phyloP scores from a whole-genome alignment of 2,888 invertebrate species.

The Agrypnus murinus region DNA sequence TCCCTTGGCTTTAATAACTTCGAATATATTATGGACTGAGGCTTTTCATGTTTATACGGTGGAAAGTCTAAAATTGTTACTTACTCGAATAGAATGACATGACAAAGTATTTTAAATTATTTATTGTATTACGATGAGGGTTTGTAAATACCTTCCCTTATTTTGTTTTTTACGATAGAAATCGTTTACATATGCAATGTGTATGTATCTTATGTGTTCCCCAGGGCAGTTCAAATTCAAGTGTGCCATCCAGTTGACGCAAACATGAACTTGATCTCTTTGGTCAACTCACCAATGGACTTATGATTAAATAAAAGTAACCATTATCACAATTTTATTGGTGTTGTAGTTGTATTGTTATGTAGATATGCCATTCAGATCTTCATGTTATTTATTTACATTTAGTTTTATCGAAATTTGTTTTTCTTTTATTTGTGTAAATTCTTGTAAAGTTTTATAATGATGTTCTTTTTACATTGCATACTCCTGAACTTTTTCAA shows the following conservation, averaged over 20 bases:
- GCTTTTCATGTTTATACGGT: constrained; percentile 1
- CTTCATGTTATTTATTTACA: constrained; percentile 69
- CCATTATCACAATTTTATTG: constrained; percentile 62
- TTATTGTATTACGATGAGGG: constrained; percentile 34
- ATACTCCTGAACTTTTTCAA: constrained; percentile 53
- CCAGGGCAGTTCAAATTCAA: constrained; percentile 62
- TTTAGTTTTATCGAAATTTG: constrained; percentile 52
- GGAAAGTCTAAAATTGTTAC: constrained; percentile 38
- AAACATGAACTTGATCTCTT: constrained; percentile 56
- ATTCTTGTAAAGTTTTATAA: constrained; percentile 67
- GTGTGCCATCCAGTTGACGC: constrained; percentile 65
- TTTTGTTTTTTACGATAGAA: constrained; percentile 45
- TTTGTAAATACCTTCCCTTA: constrained; percentile 37
- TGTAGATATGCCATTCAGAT: constrained; percentile 69
- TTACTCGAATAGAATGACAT: constrained; percentile 52
- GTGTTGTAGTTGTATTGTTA: constrained; percentile 72
- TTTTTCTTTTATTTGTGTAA: constrained; percentile 62
- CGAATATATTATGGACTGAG: constrained; percentile 42
- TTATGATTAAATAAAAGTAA: constrained; percentile 54
- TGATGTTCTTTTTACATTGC: constrained; percentile 61
- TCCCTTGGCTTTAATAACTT: constrained; percentile 68
- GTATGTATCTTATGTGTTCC: constrained; percentile 39
- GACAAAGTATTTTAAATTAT: constrained; percentile 56
- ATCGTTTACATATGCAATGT: constrained; percentile 31
- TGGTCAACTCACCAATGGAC: constrained; percentile 66